phyloP scores from a whole-genome alignment of 2,113 vertebrate genomes.

The Alces alces region DNA sequence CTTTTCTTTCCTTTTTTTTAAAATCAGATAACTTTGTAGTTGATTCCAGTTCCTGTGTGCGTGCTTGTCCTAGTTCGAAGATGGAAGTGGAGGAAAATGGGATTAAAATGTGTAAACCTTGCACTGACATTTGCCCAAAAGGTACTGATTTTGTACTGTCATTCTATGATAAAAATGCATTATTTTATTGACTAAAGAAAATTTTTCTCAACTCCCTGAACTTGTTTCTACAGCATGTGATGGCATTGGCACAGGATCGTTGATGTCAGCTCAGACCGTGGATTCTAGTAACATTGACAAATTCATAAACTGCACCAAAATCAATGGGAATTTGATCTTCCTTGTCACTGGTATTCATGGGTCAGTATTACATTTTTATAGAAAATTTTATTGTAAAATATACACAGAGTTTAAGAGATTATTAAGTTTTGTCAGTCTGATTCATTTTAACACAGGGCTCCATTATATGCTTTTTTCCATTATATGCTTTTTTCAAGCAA shows the following conservation, averaged over 20 bases:
- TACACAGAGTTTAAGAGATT: background rate
- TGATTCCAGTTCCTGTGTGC: slow-evolving; percentile 96
- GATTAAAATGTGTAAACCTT: slow-evolving; percentile 97
- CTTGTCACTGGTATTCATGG: slow-evolving; percentile 98
- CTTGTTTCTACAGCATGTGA: slow-evolving; percentile 89
- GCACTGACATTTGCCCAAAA: slow-evolving; percentile 99
- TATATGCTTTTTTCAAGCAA: background rate
- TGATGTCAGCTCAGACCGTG: slow-evolving; percentile 93
- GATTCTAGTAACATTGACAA: slow-evolving; percentile 98
- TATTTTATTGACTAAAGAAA: background rate
- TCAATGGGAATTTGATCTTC: slow-evolving; percentile 99
- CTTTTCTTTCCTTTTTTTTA: slow-evolving; percentile 49
- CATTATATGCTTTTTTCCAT: background rate
- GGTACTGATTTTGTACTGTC: slow-evolving; percentile 75
- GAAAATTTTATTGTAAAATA: background rate
- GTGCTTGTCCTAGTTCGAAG: slow-evolving; percentile 97
- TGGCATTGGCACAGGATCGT: slow-evolving; percentile 94
- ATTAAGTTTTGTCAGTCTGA: background rate
- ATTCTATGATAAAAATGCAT: background rate
- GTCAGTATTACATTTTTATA: slow-evolving; percentile 79
- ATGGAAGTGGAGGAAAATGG: slow-evolving; percentile 98
- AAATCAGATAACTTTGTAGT: slow-evolving; percentile 97
- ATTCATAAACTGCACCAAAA: slow-evolving; percentile 99
- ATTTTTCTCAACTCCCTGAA: background rate
- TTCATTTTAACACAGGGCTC: background rate